phyloP scores from a whole-genome alignment of 2,113 vertebrate species.

The Albula goreensis region DNA sequence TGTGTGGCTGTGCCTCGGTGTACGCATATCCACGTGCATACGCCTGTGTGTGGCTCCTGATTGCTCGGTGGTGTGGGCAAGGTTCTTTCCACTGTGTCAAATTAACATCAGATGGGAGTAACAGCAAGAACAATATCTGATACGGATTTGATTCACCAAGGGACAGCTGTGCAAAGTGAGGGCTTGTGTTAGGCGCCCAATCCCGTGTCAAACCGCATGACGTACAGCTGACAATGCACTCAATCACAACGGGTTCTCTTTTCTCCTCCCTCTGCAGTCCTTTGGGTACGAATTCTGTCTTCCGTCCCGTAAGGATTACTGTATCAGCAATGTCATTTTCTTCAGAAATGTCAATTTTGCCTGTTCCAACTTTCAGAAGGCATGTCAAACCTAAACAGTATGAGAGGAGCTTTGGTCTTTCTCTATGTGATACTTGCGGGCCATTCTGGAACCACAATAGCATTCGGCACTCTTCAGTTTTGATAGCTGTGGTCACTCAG shows the following conservation, averaged over 20 bases:
- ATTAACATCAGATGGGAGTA: constrained; percentile 64
- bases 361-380: constrained; percentile 34
- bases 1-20: not conserved
- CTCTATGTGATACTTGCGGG: not conserved
- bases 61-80: not conserved
- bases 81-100: constrained; percentile 45
- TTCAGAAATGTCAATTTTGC: not conserved
- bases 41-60: not conserved
- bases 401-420: constrained; percentile 26
- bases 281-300: not conserved
- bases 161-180: constrained; percentile 37
- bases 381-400: constrained; percentile 48
- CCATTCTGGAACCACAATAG: not conserved
- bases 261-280: not conserved
- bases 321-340: not conserved
- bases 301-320: not conserved
- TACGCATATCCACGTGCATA: not conserved
- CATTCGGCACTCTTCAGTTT: constrained; percentile 24
- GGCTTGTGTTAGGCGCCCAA: not conserved
- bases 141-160: constrained; percentile 57
- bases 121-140: constrained; percentile 61
- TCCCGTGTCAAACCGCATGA: constrained; percentile 52
- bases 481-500: constrained; percentile 33
- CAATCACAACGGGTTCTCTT: constrained; percentile 23
- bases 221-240: constrained; percentile 60